Conservation (phyloP, 2,797 vertebrate genomes). For the Peromyscus eremicus region DNA sequence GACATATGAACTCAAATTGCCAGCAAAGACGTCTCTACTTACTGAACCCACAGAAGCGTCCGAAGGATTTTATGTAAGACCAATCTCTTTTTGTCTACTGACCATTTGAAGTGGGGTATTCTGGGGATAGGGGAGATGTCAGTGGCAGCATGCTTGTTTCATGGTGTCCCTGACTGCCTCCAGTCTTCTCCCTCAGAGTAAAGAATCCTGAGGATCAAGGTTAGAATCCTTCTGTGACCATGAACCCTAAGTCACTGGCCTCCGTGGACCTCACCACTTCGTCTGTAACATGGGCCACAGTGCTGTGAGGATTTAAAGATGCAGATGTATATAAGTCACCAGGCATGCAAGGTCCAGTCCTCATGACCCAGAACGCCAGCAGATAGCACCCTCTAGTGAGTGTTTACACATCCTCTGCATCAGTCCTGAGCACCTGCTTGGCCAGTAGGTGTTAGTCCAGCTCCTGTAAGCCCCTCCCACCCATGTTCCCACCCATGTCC, state of each 20-base stretch:
- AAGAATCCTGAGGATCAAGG: not conserved
- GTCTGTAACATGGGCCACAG: not conserved
- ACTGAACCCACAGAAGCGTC: slow-evolving; percentile 92
- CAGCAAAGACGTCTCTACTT: slow-evolving; percentile 94
- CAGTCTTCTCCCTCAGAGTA: not conserved
- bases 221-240: not conserved
- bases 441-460: not conserved
- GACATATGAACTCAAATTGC: slow-evolving; percentile 99
- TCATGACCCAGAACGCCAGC: not conserved
- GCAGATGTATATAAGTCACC: not conserved
- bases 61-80: slow-evolving; percentile 94
- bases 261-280: not conserved
- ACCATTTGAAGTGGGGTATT: slow-evolving; percentile 1
- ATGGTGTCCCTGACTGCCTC: not conserved
- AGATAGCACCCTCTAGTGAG: not conserved
- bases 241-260: not conserved
- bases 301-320: not conserved
- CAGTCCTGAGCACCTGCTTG: not conserved
- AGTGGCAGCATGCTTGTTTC: not conserved
- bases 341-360: not conserved
- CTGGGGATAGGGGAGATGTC: not conserved
- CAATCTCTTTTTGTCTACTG: slow-evolving; percentile 45
- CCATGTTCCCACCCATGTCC: not conserved
- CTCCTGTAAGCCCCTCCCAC: not conserved
- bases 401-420: not conserved